Percentiles rank a stretch among this genome's conserved stretches.
Conservation (phyloP, 2,888 invertebrate genomes). For the Lithophane ornitopus region DNA sequence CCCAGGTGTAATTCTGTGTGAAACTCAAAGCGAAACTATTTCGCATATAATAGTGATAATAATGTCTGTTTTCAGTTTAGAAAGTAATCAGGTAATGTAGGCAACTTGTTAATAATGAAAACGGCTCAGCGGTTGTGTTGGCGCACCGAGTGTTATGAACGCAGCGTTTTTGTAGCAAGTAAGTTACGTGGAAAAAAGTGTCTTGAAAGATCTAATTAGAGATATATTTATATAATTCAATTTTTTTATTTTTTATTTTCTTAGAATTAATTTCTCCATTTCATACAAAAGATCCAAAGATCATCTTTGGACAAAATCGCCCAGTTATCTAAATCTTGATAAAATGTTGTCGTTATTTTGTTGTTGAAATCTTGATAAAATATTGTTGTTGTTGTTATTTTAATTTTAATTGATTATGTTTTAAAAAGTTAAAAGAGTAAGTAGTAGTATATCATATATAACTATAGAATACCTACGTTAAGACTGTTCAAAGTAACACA, state of each 20-base stretch:
- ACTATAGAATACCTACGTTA: not conserved
- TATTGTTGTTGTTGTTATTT: not conserved
- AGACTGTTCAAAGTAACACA: not conserved
- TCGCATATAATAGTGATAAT: conserved; percentile 24
- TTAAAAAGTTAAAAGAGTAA: no score
- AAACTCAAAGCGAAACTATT: conserved; percentile 13
- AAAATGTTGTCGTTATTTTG: no score
- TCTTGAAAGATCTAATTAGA: not conserved
- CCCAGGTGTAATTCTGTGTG: conserved; percentile 23
- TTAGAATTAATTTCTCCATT: not conserved
- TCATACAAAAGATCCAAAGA: not conserved
- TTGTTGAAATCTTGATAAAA: not conserved
- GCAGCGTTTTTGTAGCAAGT: not conserved
- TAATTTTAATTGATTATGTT: not conserved
- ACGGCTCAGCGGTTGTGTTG: conserved; percentile 5
- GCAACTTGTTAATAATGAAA: conserved; percentile 46
- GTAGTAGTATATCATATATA: not conserved
- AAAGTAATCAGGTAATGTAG: conserved; percentile 61
- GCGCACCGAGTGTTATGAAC: conserved; percentile 22
- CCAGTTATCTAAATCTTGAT: not conserved
- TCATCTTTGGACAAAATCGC: not conserved
- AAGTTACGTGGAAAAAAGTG: not conserved
- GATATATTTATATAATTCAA: not conserved
- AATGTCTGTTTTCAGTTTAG: conserved; percentile 27
- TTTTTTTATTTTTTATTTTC: no score